phyloP scores from a whole-genome alignment of 2,888 invertebrate species.

The Heliconius ismenius region DNA sequence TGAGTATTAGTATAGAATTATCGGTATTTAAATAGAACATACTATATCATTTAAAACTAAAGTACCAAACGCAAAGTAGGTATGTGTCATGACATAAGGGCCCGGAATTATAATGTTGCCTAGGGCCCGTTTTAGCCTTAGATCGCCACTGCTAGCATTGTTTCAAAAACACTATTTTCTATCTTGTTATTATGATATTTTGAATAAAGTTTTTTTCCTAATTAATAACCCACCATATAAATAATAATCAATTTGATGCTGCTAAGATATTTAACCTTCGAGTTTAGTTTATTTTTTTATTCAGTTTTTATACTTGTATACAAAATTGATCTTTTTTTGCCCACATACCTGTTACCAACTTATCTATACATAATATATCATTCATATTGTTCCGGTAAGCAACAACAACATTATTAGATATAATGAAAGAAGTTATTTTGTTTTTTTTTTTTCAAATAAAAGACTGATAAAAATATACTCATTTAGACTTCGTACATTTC shows the following conservation, averaged over 20 bases:
- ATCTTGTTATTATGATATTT: too few species aligned
- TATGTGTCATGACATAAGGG: too few species aligned
- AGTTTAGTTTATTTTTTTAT: neutral
- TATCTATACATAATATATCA: neutral
- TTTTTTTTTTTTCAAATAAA: too few species aligned
- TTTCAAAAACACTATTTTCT: too few species aligned
- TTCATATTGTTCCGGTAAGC: neutral
- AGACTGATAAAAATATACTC: too few species aligned
- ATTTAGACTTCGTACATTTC: neutral
- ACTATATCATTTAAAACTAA: too few species aligned
- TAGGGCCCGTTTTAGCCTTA: too few species aligned
- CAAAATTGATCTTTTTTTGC: neutral
- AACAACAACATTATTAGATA: neutral
- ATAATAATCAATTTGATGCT: neutral
- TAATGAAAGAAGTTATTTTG: neutral
- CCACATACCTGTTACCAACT: neutral
- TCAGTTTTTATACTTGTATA: neutral
- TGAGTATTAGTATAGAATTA: too few species aligned
- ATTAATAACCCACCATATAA: neutral
- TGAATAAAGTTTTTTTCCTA: neutral
- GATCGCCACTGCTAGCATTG: too few species aligned
- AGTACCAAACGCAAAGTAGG: too few species aligned
- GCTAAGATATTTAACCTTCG: constrained; percentile 1
- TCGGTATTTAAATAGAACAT: too few species aligned
- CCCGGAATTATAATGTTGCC: too few species aligned